Evolutionary conservation across 2,888 invertebrate species (phyloP), one percentile per base, ranked within the genome.

Genomic region (Yponomeuta malinellus): DNA sequence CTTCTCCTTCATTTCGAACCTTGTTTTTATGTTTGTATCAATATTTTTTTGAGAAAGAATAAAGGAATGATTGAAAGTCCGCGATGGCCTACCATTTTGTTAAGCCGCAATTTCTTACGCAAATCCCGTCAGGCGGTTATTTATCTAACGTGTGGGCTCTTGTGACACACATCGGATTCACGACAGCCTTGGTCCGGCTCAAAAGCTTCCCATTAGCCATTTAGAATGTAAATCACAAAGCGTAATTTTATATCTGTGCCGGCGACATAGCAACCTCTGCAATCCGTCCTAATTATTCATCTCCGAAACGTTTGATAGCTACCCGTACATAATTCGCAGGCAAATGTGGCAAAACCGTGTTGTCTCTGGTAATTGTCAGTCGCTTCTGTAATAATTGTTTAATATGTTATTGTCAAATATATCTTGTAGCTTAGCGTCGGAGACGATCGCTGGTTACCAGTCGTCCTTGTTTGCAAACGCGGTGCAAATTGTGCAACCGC

Each of bases 381-480:
- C 12, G 43, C 68, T 43, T 68, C 68, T 68, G 48, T 8, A 10
- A 68, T n/a, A 9, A 23, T 6, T 68, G 23, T 52, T 52, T 68
- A 68, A 68, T 68, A 52, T 68, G 48, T 52, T 8, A 8, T 43
- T 52, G 68, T 70, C 70, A 70, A 70, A 70, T 70, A 65, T 64
- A 68, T 70, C 10, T 15, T 31, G 31, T 15, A 23, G 69, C 59
- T 69, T 33, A 63, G 43, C 63, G 33, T 31, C 69, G 2, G 59
- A 78, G 77, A 77, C 78, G 74, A 76, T 77, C 75, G 31, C n/a
- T 43, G 72, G 74, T 79, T 77, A 78, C 79, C 77, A 70, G 80
- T 73, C 78, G 86, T 86, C 88, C 87, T 87, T 85, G 84, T 78
- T 80, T 80, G 79, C 81, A 80, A 23, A 78, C 81, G 81, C 81